A percentile compares a stretch with the other conserved stretches of the same genome.
phyloP scores from a whole-genome alignment of 1,140 invertebrate genomes.

The Brachionus plicatilis region DNA sequence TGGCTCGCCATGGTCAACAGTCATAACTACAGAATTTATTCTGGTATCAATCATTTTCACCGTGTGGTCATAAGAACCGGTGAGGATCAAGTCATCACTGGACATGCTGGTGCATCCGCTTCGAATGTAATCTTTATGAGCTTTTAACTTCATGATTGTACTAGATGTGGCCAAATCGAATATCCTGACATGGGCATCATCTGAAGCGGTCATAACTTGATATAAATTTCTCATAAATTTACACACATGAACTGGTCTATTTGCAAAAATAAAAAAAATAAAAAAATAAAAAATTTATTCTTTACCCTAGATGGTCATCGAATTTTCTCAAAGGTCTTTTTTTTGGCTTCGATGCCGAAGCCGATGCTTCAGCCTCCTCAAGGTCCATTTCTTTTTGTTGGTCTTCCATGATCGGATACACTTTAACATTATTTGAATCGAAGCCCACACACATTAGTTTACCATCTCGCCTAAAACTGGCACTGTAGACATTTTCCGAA shows the following conservation, averaged over 20 bases:
- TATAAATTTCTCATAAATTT: slow-evolving; percentile 73
- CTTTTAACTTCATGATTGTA: slow-evolving; percentile 64
- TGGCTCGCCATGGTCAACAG: slow-evolving; percentile 78
- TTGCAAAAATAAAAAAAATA: slow-evolving; percentile 45
- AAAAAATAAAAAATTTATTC: background rate
- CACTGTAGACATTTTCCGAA: slow-evolving; percentile 76
- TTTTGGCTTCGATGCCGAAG: background rate
- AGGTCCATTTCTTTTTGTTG: slow-evolving; percentile 63
- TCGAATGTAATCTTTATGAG: slow-evolving; percentile 61
- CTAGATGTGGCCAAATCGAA: slow-evolving; percentile 84
- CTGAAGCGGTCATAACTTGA: slow-evolving; percentile 79
- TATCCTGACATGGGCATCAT: slow-evolving; percentile 79
- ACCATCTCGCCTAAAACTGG: slow-evolving; percentile 74
- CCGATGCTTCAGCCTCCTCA: slow-evolving; percentile 40
- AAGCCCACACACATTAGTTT: slow-evolving; percentile 74
- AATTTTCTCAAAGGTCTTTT: slow-evolving; percentile 26
- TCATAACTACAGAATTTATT: slow-evolving; percentile 62
- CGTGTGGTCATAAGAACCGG: slow-evolving; percentile 84
- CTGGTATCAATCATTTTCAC: slow-evolving; percentile 83
- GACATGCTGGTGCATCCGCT: slow-evolving; percentile 48
- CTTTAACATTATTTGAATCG: slow-evolving; percentile 74
- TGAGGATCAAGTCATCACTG: slow-evolving; percentile 46
- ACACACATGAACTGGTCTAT: slow-evolving; percentile 70
- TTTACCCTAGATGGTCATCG: slow-evolving; percentile 40
- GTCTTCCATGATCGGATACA: slow-evolving; percentile 73